Evolutionary conservation across 2,113 vertebrate genomes (phyloP), one percentile per base, ranked within the genome.

Genomic region (Bufo gargarizans): DNA sequence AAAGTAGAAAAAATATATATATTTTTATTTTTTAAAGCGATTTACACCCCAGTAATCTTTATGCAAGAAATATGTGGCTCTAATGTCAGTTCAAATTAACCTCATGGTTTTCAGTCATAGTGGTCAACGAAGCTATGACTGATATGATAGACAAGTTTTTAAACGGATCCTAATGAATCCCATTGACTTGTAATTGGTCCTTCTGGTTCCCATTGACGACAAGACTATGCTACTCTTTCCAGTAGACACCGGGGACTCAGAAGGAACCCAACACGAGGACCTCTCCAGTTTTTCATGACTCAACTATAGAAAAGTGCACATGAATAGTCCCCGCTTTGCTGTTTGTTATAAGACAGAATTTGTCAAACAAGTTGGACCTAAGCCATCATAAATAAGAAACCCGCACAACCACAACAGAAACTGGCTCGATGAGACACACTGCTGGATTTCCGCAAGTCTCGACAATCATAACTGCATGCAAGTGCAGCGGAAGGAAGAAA

Each of bases 1-100:
- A 91, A 19, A 92, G 43, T 77, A 80, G 92, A 87, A n/a, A 45
- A 20, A 20, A 33, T 1, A n/a, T 33, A 33, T 1, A 1, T 33
- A 33, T 33, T 33, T 33, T 33, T 33, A 33, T 33, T 33, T 33
- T 33, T 33, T 33, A 33, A 33, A 33, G 33, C 14, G 14, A 74
- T 47, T 2, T 45, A 17, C 33, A 74, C 47, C 0, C 45, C 72
- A 50, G 14, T 47, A 71, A 71, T 4, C 19, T 6, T 47, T 19
- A 49, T 45, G 22, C 4, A 69, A 22, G 67, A 69, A 69, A 9
- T 33, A 33, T 69, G 2, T 11, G 0, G 67, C n/a, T 8, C 61
- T 1, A 65, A 20, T 12, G 59, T 17, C 61, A 20, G 19, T 20
- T 8, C 61, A 33, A 0, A 71, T 2, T 71, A 71, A 10, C 22